Evolutionary conservation across 2,113 vertebrate species (phyloP).

Genomic region (Myotis yumanensis): DNA sequence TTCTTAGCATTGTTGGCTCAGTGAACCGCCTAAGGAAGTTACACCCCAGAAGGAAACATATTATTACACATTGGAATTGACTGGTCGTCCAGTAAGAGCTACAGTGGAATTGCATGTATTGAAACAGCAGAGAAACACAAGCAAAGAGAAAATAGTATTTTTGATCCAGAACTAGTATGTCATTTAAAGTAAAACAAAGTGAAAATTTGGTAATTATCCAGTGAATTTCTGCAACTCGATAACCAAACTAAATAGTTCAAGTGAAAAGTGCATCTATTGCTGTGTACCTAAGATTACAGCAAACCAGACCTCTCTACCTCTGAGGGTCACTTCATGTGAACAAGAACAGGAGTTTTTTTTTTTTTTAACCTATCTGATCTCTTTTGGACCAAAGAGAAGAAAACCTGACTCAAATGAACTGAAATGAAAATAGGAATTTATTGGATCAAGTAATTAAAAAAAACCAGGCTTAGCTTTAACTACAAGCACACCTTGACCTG

Average conservation of each 20-base stretch:
- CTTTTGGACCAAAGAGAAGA: background rate
- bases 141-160: background rate
- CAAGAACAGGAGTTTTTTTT: background rate
- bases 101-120: background rate
- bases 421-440: background rate
- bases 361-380: background rate
- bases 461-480: background rate
- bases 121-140: background rate
- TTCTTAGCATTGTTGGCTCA: constrained; percentile 19
- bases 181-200: constrained; percentile 7
- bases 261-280: background rate
- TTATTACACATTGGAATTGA: background rate
- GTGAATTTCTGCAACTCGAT: background rate
- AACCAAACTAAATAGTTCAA: background rate
- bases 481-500: background rate
- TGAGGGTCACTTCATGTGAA: background rate
- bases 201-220: background rate
- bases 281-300: fast-evolving
- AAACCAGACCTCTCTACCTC: background rate
- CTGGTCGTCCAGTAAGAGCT: background rate
- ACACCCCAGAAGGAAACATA: background rate
- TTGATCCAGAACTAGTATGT: background rate
- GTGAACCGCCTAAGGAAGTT: background rate
- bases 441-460: background rate
- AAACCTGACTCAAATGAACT: constrained; percentile 1